phyloP scores from a whole-genome alignment of 2,888 invertebrate genomes.

The Eupithecia vulgata region DNA sequence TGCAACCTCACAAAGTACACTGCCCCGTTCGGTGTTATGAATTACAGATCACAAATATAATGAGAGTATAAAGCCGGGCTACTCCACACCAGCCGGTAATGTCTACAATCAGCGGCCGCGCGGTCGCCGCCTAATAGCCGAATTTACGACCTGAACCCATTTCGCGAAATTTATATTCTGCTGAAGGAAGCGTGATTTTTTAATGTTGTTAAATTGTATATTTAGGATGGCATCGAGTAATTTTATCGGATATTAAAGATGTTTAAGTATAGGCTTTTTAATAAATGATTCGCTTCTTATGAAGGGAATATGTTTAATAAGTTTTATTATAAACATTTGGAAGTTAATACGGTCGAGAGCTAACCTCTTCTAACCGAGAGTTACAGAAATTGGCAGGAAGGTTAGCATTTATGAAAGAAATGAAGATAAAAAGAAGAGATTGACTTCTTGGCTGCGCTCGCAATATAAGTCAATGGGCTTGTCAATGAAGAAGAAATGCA shows the following conservation, averaged over 20 bases:
- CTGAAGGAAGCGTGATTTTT: constrained; percentile 59
- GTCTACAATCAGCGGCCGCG: constrained; percentile 42
- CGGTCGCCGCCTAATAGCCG: constrained; percentile 44
- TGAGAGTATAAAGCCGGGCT: constrained; percentile 53
- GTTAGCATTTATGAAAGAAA: background rate
- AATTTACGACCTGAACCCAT: constrained; percentile 66
- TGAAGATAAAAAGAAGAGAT: background rate
- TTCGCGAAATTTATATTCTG: constrained; percentile 67
- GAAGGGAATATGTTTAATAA: background rate
- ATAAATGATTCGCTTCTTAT: constrained; percentile 14
- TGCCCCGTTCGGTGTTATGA: constrained; percentile 50
- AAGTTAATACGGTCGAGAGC: background rate
- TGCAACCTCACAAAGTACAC: constrained; percentile 7
- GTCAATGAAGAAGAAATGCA: background rate
- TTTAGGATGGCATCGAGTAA: constrained; percentile 31
- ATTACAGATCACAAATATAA: constrained; percentile 58
- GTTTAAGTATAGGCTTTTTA: constrained; percentile 13
- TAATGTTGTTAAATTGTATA: constrained; percentile 51
- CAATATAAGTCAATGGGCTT: background rate
- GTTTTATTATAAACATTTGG: background rate
- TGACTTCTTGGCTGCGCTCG: background rate
- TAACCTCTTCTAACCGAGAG: background rate
- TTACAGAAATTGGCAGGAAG: background rate
- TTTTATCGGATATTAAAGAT: constrained; percentile 35
- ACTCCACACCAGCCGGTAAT: constrained; percentile 44